A percentile compares a stretch with the other conserved stretches of the same genome.
Conservation (phyloP, 2,113 vertebrate species). For the Pelmatolapia mariae region DNA sequence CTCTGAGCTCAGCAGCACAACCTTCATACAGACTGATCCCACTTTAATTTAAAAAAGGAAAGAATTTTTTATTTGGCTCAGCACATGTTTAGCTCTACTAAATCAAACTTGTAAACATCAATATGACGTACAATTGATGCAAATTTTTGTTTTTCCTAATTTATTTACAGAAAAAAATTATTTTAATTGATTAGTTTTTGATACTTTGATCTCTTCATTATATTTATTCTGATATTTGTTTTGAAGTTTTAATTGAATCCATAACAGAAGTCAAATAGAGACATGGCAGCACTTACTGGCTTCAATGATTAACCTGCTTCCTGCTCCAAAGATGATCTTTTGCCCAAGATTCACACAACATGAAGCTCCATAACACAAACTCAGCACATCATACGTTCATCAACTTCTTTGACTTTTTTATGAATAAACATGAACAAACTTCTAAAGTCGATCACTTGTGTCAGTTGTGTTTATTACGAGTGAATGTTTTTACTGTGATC, state of each 20-base stretch:
- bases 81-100: not conserved
- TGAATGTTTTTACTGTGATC: not conserved
- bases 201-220: not conserved
- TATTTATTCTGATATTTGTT: rapidly evolving
- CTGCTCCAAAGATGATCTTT: not conserved
- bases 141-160: not conserved
- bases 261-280: not conserved
- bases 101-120: not conserved
- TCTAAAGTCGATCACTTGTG: rapidly evolving
- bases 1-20: not conserved
- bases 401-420: rapidly evolving
- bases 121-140: rapidly evolving
- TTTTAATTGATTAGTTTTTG: rapidly evolving
- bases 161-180: not conserved
- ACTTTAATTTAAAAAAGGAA: not conserved
- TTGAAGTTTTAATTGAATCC: not conserved
- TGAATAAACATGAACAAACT: not conserved
- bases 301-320: not conserved
- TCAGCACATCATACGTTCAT: rapidly evolving
- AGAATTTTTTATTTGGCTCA: not conserved
- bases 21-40: rapidly evolving
- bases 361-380: not conserved
- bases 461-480: not conserved
- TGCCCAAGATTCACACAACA: not conserved
- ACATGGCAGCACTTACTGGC: not conserved